These are phyloP conservation scores for Coecobrya sp. DNA, from an alignment of 2,888 invertebrate species.

Conservation along the genomic window DNA sequence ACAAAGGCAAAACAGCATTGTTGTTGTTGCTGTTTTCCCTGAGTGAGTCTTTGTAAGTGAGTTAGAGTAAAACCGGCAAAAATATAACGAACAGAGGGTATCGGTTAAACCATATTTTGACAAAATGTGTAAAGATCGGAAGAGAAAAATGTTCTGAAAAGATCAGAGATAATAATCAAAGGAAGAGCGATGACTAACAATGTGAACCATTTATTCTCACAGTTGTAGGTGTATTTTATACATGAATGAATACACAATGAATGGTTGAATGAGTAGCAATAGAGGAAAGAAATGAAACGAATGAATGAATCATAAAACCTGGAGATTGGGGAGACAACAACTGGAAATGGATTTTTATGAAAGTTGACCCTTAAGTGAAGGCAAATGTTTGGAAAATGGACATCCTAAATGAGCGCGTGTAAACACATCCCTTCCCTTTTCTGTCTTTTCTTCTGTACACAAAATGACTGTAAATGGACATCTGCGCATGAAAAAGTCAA, in stretches of 20 bases:
- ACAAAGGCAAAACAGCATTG: conserved; percentile 28
- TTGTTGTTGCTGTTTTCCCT: conserved; percentile 30
- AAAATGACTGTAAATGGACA: conserved; percentile 51
- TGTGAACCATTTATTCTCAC: conserved; percentile 28
- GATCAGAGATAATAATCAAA: conserved; percentile 52
- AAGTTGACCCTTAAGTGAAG: conserved; percentile 77
- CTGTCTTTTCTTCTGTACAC: neutral
- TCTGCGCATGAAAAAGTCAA: conserved; percentile 66
- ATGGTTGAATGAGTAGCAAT: conserved; percentile 40
- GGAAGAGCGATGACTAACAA: conserved; percentile 65
- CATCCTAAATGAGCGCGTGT: conserved; percentile 63
- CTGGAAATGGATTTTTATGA: conserved; percentile 79
- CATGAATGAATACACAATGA: neutral
- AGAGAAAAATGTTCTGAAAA: conserved; percentile 47
- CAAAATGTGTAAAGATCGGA: neutral
- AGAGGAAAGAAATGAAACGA: neutral
- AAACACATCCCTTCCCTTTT: neutral
- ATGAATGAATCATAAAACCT: conserved; percentile 85
- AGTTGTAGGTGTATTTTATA: neutral
- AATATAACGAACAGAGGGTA: neutral
- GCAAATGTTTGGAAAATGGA: conserved; percentile 78
- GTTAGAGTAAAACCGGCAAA: conserved; percentile 12
- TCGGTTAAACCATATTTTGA: neutral
- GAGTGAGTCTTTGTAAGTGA: neutral
- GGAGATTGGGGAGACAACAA: conserved; percentile 75